Conservation (phyloP, 2,888 invertebrate species). For the Campaea margaritaria region DNA sequence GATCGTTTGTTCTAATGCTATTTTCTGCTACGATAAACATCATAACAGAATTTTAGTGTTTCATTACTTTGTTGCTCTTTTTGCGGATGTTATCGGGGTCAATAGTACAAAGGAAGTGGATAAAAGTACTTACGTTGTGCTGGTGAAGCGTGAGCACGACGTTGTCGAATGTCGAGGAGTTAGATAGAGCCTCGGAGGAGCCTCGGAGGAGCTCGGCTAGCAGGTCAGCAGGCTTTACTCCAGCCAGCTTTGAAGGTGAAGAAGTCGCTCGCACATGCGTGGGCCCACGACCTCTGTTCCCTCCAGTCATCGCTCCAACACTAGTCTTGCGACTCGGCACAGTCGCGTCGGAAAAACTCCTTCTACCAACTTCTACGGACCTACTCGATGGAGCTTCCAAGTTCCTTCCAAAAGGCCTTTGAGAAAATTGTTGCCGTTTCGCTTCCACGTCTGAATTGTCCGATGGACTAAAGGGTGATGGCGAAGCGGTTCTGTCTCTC, state of each 20-base stretch:
- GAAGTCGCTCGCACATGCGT: slow-evolving; percentile 91
- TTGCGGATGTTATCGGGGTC: slow-evolving; percentile 59
- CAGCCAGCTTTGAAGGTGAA: slow-evolving; percentile 91
- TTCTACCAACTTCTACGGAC: slow-evolving; percentile 84
- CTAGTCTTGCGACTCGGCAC: slow-evolving; percentile 87
- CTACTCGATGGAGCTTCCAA: slow-evolving; percentile 78
- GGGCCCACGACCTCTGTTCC: slow-evolving; percentile 77
- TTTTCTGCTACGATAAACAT: slow-evolving; percentile 73
- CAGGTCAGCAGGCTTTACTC: slow-evolving; percentile 85
- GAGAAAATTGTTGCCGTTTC: slow-evolving; percentile 83
- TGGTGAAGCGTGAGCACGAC: slow-evolving; percentile 80
- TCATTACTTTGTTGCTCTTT: slow-evolving; percentile 63
- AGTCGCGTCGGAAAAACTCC: slow-evolving; percentile 77
- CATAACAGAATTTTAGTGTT: slow-evolving; percentile 65
- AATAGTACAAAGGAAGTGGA: slow-evolving; percentile 51
- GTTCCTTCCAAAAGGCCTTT: slow-evolving; percentile 87
- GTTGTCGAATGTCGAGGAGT: slow-evolving; percentile 83
- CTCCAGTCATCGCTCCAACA: slow-evolving; percentile 80
- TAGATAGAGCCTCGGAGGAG: slow-evolving; percentile 91
- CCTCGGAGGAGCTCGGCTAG: slow-evolving; percentile 91
- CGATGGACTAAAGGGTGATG: slow-evolving; percentile 87
- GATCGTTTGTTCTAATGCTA: slow-evolving; percentile 66
- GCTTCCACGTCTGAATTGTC: slow-evolving; percentile 84
- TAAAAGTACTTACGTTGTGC: slow-evolving; percentile 76
- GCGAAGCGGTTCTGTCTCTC: slow-evolving; percentile 85